A percentile compares a stretch with the other conserved stretches of the same genome.
phyloP scores from a whole-genome alignment of 2,888 invertebrate species.

The Caenorhabditis wallacei region DNA sequence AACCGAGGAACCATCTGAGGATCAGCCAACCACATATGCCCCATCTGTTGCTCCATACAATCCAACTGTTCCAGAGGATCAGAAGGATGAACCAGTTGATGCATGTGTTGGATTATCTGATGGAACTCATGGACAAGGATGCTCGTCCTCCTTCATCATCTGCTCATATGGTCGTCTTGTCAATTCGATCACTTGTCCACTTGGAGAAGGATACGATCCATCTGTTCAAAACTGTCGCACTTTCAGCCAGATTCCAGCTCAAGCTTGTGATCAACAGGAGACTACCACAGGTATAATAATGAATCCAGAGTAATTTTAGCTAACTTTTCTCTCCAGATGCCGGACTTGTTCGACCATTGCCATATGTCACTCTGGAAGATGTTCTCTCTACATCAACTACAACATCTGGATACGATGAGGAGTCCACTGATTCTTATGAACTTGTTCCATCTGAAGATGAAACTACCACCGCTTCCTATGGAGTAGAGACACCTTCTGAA shows the following conservation, averaged over 20 bases:
- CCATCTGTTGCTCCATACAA: conserved; percentile 42
- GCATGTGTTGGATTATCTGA: conserved; percentile 35
- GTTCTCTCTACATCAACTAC: conserved; percentile 21
- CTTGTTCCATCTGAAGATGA: not conserved
- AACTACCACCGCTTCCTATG: conserved; percentile 7
- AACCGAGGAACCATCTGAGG: conserved; percentile 13
- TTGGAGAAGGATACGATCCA: conserved; percentile 59
- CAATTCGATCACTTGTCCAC: conserved; percentile 27
- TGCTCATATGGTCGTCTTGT: conserved; percentile 39
- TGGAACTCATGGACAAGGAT: conserved; percentile 44
- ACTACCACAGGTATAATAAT: conserved; percentile 21
- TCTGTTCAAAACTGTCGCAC: conserved; percentile 36
- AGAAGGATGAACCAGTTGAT: not conserved
- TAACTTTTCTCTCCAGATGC: conserved; percentile 13
- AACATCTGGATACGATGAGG: conserved; percentile 3
- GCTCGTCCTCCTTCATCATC: conserved; percentile 44
- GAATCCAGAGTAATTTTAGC: too few relatives aligned
- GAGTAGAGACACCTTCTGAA: not conserved
- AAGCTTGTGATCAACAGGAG: conserved; percentile 27
- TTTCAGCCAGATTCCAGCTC: conserved; percentile 39
- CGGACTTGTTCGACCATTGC: conserved; percentile 38
- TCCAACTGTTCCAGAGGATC: conserved; percentile 9
- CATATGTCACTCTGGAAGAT: conserved; percentile 40
- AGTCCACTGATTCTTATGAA: not conserved
- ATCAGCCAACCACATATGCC: conserved; percentile 31